Evolutionary conservation across 2,113 vertebrate genomes (phyloP), one percentile per base, ranked within the genome.

Genomic region (Gallinago jamesoni): DNA sequence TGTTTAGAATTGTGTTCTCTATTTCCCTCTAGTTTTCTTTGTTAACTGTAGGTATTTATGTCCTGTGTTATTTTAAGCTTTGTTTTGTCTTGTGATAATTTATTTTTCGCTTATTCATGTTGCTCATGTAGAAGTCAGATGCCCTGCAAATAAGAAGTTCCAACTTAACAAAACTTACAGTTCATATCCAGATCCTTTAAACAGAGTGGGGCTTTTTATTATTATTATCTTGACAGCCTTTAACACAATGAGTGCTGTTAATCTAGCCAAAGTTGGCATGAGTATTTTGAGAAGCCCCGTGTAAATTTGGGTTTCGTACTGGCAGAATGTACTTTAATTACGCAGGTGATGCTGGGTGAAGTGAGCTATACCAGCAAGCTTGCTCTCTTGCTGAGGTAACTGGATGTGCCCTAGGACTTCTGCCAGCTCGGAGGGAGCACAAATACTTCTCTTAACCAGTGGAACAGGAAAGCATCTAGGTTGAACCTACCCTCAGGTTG

Each of bases 401-500:
- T 92, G 53, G 22, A 10, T 56, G 78, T 84, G 73, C 56, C 66
- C 57, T 78, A 93, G 95, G 86, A 93, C 50, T 66, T 55, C 17
- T 92, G 96, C 94, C 94, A 95, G 94, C 62, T 84, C 53, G 84
- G 88, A 96, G 78, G 20, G 60, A 93, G 75, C 25, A 25, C 85
- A 77, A 76, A 16, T 79, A 66, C 23, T 94, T 63, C 84, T 75
- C 73, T 66, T 81, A 93, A 92, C 85, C 69, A 89, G 86, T 15
- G 1, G 69, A 89, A 75, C 95, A 91, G 89, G 90, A 37, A 93
- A 69, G 86, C 55, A 70, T 78, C 90, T 76, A 39, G 53, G 66
- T 33, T 87, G 93, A 93, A 89, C 86, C 76, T 96, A 77, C 89
- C 92, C 94, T 96, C 79, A 96, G 94, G 90, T 89, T 92, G 94